Percentiles rank a stretch among this genome's conserved stretches.
Conservation (phyloP, 2,888 invertebrate species). For the Bellardia bayeri region DNA sequence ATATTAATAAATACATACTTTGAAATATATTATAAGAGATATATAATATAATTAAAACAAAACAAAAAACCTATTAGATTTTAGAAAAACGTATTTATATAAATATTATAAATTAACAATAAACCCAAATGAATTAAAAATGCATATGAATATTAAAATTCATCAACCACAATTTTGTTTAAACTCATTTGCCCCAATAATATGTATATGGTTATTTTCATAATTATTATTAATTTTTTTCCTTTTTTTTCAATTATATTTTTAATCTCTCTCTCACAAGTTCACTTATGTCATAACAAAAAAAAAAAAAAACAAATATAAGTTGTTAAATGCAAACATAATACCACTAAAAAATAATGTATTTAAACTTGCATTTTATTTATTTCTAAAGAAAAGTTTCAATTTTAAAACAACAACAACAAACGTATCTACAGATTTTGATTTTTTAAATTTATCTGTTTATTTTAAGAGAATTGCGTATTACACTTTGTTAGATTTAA, state of each 20-base stretch:
- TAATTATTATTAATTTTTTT: constrained; percentile 32
- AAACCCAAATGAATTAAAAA: constrained; percentile 47
- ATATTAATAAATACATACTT: constrained; percentile 32
- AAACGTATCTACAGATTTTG: not conserved
- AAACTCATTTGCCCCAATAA: constrained; percentile 25
- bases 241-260: constrained; percentile 27
- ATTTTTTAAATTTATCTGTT: too few relatives aligned
- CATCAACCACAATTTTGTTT: constrained; percentile 34
- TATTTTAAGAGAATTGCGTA: too few relatives aligned
- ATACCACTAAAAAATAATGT: constrained; percentile 46
- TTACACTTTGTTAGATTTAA: too few relatives aligned
- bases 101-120: constrained; percentile 44
- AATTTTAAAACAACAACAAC: not conserved
- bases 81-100: constrained; percentile 55
- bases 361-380: constrained; percentile 58
- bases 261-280: constrained; percentile 54
- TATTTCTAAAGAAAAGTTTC: not conserved
- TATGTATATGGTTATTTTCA: not conserved
- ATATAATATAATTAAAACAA: constrained; percentile 43
- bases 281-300: constrained; percentile 62
- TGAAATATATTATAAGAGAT: constrained; percentile 51
- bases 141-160: constrained; percentile 32
- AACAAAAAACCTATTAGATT: constrained; percentile 67
- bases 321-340: constrained; percentile 58
- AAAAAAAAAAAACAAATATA: constrained; percentile 43